Conservation (phyloP, 2,888 invertebrate genomes). For the Clanis bilineata region DNA sequence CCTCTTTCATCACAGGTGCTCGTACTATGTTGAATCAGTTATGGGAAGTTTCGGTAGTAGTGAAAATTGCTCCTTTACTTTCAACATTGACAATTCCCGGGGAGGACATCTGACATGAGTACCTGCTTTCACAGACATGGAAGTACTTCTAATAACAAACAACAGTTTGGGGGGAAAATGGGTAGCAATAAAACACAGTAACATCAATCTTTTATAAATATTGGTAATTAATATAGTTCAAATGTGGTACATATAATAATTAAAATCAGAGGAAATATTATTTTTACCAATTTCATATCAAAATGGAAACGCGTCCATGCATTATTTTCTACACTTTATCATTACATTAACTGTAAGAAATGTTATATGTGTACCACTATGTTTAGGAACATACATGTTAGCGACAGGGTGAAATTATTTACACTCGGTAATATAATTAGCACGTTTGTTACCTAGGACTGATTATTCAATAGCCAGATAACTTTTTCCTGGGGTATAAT, state of each 20-base stretch:
- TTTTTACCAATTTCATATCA: slow-evolving; percentile 78
- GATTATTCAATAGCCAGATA: too few species aligned
- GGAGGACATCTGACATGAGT: too few species aligned
- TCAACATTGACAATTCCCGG: too few species aligned
- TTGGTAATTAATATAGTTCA: slow-evolving; percentile 78
- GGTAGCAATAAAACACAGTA: slow-evolving; percentile 60
- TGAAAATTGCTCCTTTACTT: too few species aligned
- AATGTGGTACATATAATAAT: slow-evolving; percentile 81
- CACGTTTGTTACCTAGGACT: too few species aligned
- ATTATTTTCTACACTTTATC: slow-evolving; percentile 82
- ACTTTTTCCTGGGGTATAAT: too few species aligned
- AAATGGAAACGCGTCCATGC: slow-evolving; percentile 76
- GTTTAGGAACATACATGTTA: slow-evolving; percentile 60
- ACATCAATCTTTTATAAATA: slow-evolving; percentile 81
- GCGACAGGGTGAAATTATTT: slow-evolving; percentile 7
- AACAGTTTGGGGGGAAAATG: not conserved
- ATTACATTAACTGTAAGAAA: slow-evolving; percentile 46
- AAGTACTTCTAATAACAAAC: not conserved
- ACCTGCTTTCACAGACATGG: not conserved
- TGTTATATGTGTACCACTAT: slow-evolving; percentile 56
- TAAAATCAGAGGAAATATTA: slow-evolving; percentile 79
- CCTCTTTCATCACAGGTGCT: too few species aligned
- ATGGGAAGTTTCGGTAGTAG: too few species aligned
- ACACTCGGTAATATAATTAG: not conserved
- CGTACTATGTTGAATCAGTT: too few species aligned